Percentiles rank a stretch among this genome's conserved stretches.
Conservation (phyloP, 2,113 vertebrate species). For the Ia io region DNA sequence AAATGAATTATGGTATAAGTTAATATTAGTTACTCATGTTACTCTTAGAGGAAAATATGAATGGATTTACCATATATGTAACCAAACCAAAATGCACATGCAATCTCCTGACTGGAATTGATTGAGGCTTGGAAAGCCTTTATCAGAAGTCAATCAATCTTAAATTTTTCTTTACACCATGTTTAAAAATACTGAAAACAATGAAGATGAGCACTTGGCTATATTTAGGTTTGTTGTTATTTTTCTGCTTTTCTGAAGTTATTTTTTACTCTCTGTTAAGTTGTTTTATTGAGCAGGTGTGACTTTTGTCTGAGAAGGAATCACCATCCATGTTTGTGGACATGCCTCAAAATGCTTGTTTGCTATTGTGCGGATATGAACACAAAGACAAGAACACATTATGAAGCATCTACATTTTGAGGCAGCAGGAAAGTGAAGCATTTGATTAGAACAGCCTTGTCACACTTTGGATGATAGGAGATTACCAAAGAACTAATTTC, state of each 20-base stretch:
- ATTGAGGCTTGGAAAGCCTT: neutral
- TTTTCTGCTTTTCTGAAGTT: neutral
- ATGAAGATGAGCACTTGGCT: neutral
- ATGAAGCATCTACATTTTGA: neutral
- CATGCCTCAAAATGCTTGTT: neutral
- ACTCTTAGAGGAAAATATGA: neutral
- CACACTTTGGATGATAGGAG: neutral
- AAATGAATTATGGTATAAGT: neutral
- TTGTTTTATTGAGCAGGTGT: neutral
- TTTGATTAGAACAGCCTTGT: neutral
- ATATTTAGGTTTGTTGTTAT: neutral
- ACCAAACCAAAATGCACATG: neutral
- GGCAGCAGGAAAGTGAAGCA: neutral
- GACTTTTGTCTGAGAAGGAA: neutral
- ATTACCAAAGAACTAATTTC: neutral
- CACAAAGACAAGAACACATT: neutral
- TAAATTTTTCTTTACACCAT: neutral
- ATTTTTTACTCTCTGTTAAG: neutral
- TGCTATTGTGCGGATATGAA: neutral
- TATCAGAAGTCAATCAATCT: neutral
- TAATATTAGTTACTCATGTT: neutral
- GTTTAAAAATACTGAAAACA: conserved; percentile 8
- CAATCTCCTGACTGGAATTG: neutral
- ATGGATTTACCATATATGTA: neutral
- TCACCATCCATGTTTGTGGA: neutral